Percentiles rank a stretch among this genome's conserved stretches.
Evolutionary conservation across 2,888 invertebrate genomes (phyloP).

Genomic region (Orchesellides sinensis): DNA sequence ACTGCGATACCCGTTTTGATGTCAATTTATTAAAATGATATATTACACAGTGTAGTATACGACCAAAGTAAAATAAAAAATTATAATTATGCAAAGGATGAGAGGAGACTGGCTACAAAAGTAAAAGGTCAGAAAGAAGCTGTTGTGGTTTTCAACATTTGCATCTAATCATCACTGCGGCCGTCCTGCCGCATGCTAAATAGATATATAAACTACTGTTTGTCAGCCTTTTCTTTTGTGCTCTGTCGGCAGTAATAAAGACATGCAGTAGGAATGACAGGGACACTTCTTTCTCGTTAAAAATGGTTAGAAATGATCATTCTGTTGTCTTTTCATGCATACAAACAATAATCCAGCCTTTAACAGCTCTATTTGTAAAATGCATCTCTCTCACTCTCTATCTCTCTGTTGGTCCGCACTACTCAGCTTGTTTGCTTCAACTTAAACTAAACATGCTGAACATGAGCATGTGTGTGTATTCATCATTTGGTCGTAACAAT

Average conservation of each 20-base stretch:
- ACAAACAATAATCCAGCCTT: conserved; percentile 43
- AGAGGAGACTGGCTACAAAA: not conserved
- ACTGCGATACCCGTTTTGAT: too few species aligned
- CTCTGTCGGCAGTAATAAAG: conserved; percentile 62
- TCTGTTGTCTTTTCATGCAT: conserved; percentile 44
- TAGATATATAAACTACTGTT: conserved; percentile 1
- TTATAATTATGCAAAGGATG: too few species aligned
- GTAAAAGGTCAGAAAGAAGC: conserved; percentile 36
- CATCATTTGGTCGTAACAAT: conserved; percentile 55
- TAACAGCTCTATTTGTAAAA: conserved; percentile 66
- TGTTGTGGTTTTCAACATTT: conserved; percentile 50
- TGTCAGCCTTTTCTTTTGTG: conserved; percentile 9
- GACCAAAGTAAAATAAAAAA: too few species aligned
- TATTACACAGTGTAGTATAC: too few species aligned
- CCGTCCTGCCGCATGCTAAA: not conserved
- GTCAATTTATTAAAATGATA: too few species aligned
- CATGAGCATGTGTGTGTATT: conserved; percentile 17
- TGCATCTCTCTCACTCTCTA: too few species aligned
- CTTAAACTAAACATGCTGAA: conserved; percentile 39
- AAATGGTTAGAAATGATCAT: conserved; percentile 55
- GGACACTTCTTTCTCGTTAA: conserved; percentile 66
- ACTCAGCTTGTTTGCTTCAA: conserved; percentile 53
- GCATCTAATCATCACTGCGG: conserved; percentile 21
- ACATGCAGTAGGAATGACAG: conserved; percentile 60
- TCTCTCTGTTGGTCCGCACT: conserved; percentile 23